Base-by-base conservation (phyloP, 2,888 invertebrate species). In the Coremacera marginata region DNA sequence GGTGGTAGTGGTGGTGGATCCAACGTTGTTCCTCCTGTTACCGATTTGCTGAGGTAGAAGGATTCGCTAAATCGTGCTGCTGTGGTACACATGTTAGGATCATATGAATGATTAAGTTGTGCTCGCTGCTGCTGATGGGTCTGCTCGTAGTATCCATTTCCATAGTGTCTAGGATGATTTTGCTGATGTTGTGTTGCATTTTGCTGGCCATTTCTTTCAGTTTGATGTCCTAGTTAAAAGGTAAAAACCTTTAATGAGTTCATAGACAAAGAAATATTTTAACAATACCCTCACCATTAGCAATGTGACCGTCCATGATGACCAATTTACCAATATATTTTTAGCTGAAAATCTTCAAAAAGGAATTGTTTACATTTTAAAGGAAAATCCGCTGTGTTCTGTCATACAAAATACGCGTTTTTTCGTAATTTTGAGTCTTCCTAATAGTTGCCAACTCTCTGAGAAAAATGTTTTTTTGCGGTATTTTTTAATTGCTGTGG, bases 1-100 rank as follows among this genome's bases (percentile, higher is more conserved):
- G 62, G 34, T n/a, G 62, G 73, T n/a, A 49, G 73, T 5, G 49
- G 57, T 8, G 27, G 14, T 62, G 44, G 7, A 2, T 68, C 44
- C 4, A 49, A 3, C 49, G 9, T 25, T 22, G 62, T 27, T 2
- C 55, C 11, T 2, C 55, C 11, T 34, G 55, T 14, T 27, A 52
- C 7, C 2, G 31, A 2, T 31, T 5, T 55, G 5, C 8, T 31
- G 4, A 19, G 65, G 14, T 74, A 65, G 22, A 73, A 73, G 5
- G 74, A 52, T 3, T 74, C 65, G 27, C 80, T 80, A 57, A 82
- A 83, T 3, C 79, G 79, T 0, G 82, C 82, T 5, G 80, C 81
- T 11, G 82, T 81, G 4, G 82, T 81, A 37, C 82, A 82, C 81
- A 82, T 81, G 65, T 82, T 83, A 3, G 82, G 81, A 72, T 83